Evolutionary conservation across 2,113 vertebrate species (phyloP), one percentile per base, ranked within the genome.

Genomic region (Engystomops pustulosus): DNA sequence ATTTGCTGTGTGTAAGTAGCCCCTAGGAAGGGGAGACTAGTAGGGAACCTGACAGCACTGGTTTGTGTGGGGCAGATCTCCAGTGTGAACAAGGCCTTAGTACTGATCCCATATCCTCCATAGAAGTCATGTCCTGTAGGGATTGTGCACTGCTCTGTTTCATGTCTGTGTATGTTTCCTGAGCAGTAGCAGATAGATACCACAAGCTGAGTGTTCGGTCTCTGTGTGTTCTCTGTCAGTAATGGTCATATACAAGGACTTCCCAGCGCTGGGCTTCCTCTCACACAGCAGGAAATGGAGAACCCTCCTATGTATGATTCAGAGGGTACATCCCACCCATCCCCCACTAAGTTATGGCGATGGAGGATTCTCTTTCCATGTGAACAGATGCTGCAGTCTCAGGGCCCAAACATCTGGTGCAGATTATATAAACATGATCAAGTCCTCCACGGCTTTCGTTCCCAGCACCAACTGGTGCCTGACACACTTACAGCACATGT

Each of bases 361-460:
- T 32, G 34, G 60, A n/a, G 69, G 53, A 62, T 75, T 47, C 23
- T 76, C 20, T 12, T 76, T 84, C 72, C 90, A 89, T 90, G 87
- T 89, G 88, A 94, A 93, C 82, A 84, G 60, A 84, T 84, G 81
- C 51, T 44, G 67, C 23, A 67, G 71, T 69, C 71, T 84, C 72
- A 78, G 74, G 60, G 23, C 82, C 30, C 32, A 20, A 87, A 89
- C 90, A 89, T 93, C 91, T 95, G 91, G 86, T 88, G 86, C 87
- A 91, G 81, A 91, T 91, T 89, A 92, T 38, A 84, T 30, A 30
- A 23, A 4, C 80, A 41, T 53, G 41, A 81, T 76, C 20, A 49
- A 34, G 45, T 85, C 12, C 14, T 27, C 53, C 67, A 0, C 9
- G 83, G 70, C 86, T 15, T 4, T 47, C 7, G 15, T 65, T 85